A percentile compares a stretch with the other conserved stretches of the same genome.
phyloP scores from a whole-genome alignment of 2,113 vertebrate species.

The Sminthopsis crassicaudata region DNA sequence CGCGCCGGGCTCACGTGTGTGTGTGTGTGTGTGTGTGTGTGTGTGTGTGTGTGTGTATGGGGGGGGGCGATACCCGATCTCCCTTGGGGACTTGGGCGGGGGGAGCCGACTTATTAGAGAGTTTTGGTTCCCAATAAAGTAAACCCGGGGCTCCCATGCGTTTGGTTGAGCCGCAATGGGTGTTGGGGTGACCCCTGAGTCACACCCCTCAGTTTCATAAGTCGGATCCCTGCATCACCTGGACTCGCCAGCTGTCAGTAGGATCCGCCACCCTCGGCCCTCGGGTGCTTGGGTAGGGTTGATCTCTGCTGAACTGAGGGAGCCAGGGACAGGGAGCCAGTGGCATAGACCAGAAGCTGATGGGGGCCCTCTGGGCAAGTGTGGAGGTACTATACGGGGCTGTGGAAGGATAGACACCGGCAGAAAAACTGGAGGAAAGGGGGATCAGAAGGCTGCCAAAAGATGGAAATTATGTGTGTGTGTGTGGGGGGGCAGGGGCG shows the following conservation, averaged over 20 bases:
- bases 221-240: not conserved
- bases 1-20: not conserved
- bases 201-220: not conserved
- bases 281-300: not conserved
- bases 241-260: not conserved
- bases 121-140: rapidly evolving
- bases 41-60: too few species aligned
- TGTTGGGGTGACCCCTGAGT: not conserved
- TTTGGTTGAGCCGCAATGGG: not conserved
- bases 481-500: too few species aligned
- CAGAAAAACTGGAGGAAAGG: not conserved
- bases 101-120: not conserved
- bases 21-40: not conserved
- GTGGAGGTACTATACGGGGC: not conserved
- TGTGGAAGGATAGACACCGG: not conserved
- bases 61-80: too few species aligned
- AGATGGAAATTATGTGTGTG: not conserved
- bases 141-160: not conserved
- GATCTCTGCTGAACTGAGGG: not conserved
- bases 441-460: not conserved
- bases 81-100: not conserved
- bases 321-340: not conserved
- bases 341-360: not conserved
- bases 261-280: not conserved
- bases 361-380: not conserved